Percentiles rank a stretch among this genome's conserved stretches.
phyloP scores from a whole-genome alignment of 2,113 vertebrate species.

The Cacatua alba region DNA sequence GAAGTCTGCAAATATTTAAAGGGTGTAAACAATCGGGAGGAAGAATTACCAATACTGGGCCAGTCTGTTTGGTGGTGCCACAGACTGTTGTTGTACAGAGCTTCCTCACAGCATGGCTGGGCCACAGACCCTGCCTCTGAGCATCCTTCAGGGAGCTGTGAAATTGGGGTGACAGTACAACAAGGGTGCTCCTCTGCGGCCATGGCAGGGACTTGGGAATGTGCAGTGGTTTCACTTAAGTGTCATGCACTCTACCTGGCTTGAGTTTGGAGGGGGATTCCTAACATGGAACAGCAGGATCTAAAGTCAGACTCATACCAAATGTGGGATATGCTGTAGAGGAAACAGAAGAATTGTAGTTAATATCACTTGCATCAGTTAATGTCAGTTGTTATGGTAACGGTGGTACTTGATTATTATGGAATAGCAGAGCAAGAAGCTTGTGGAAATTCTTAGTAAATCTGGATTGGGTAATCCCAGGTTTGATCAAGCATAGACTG shows the following conservation, averaged over 20 bases:
- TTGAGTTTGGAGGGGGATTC: neutral
- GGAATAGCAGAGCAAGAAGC: neutral
- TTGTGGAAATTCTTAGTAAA: neutral
- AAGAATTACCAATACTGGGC: neutral
- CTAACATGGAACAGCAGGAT: neutral
- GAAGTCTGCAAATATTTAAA: slow-evolving; percentile 56
- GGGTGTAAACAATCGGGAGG: slow-evolving; percentile 8
- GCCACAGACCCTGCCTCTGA: neutral
- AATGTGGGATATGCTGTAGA: neutral
- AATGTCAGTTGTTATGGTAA: neutral
- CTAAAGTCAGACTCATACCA: neutral
- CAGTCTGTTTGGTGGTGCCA: neutral
- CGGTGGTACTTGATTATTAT: neutral
- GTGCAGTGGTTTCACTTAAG: neutral
- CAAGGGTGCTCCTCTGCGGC: neutral
- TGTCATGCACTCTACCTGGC: neutral
- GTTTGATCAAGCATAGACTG: neutral
- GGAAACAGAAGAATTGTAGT: neutral
- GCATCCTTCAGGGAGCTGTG: neutral
- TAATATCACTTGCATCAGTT: neutral
- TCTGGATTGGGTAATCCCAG: neutral
- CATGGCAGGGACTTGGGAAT: neutral
- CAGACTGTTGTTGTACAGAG: neutral
- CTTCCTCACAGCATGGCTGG: neutral
- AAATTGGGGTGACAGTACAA: neutral